A percentile compares a stretch with the other conserved stretches of the same genome.
These are phyloP conservation scores for Tringa solitaria DNA, from an alignment of 2,113 vertebrate species.

Conservation along the genomic window DNA sequence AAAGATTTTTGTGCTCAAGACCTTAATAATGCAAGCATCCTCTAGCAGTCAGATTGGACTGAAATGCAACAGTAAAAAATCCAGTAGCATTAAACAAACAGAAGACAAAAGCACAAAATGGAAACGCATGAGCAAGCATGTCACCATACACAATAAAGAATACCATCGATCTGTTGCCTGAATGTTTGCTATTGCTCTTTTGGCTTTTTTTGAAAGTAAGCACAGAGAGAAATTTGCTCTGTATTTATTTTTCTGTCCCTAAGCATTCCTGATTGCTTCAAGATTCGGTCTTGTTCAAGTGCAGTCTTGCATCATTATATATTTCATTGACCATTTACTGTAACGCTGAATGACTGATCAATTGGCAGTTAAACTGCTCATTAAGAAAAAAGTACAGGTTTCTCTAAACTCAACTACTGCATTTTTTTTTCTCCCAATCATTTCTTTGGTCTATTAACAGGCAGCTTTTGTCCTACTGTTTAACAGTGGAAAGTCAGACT, in stretches of 20 bases:
- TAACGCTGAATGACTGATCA: constrained; percentile 33
- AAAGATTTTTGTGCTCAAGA: not conserved
- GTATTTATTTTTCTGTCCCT: constrained; percentile 8
- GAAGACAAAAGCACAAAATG: not conserved
- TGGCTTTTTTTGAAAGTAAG: not conserved
- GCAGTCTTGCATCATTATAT: not conserved
- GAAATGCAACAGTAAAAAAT: not conserved
- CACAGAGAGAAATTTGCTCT: not conserved
- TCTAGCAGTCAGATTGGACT: not conserved
- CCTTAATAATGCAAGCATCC: not conserved
- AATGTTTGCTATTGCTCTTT: not conserved
- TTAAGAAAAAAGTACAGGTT: constrained; percentile 60
- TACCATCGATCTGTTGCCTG: not conserved
- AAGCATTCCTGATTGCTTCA: not conserved
- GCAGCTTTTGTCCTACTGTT: constrained; percentile 28
- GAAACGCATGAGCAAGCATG: not conserved
- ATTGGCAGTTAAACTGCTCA: constrained; percentile 41
- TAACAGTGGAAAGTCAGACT: constrained; percentile 33
- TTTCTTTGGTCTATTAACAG: constrained; percentile 22
- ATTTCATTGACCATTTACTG: constrained; percentile 45
- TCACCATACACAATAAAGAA: not conserved
- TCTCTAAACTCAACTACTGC: constrained; percentile 17
- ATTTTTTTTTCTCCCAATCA: constrained; percentile 46
- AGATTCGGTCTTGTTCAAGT: not conserved
- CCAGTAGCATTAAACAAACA: not conserved